Percentiles rank a stretch among this genome's conserved stretches.
Conservation (phyloP, 23 tunicate species). For the Botrylloides violaceus region DNA sequence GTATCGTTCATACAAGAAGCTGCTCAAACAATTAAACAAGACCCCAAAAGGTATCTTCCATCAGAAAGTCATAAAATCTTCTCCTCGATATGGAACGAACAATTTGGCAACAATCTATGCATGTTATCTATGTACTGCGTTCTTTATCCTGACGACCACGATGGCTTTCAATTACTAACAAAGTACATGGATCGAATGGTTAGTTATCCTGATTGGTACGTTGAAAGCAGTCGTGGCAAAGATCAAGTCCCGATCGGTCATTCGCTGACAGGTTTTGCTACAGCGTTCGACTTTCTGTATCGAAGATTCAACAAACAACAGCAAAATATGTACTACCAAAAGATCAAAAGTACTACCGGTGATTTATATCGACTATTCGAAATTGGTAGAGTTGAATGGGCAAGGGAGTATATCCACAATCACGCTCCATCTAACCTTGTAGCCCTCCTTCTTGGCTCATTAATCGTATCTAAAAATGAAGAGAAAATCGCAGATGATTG, state of each 20-base stretch:
- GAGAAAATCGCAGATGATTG: conserved; percentile 41
- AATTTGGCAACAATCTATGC: conserved; percentile 90
- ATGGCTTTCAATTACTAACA: conserved; percentile 44
- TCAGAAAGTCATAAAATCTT: conserved; percentile 58
- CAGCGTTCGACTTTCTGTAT: conserved; percentile 77
- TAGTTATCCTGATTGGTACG: conserved; percentile 87
- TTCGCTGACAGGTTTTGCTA: conserved; percentile 71
- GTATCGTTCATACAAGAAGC: conserved; percentile 61
- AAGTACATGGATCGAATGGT: conserved; percentile 75
- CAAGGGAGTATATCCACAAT: conserved; percentile 79
- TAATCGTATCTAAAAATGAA: conserved; percentile 49
- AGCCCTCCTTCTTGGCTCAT: conserved; percentile 54
- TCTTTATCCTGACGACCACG: conserved; percentile 55
- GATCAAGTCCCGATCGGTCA: conserved; percentile 97
- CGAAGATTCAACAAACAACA: conserved; percentile 9
- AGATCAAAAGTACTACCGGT: conserved; percentile 29
- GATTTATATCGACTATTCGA: conserved; percentile 21
- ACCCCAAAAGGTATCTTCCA: conserved; percentile 48
- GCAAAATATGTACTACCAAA: conserved; percentile 37
- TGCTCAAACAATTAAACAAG: conserved; percentile 39
- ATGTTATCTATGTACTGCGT: conserved; percentile 87
- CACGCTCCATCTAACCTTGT: conserved; percentile 80
- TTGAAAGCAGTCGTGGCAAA: conserved; percentile 31
- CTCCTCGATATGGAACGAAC: conserved; percentile 80
- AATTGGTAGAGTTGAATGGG: conserved; percentile 55